Conservation (phyloP, 2,888 invertebrate genomes). For the Ichneumoninae sp. region DNA sequence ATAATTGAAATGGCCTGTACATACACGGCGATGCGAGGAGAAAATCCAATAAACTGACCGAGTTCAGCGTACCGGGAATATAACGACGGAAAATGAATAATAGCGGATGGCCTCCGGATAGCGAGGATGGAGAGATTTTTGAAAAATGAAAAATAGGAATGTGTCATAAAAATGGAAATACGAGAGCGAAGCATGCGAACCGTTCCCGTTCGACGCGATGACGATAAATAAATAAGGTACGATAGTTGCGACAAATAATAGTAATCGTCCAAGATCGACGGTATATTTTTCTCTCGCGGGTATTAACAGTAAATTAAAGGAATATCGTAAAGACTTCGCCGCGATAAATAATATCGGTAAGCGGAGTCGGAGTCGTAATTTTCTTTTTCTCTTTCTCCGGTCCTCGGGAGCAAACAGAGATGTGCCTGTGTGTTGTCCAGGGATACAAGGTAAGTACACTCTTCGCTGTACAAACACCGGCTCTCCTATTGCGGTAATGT, state of each 20-base stretch:
- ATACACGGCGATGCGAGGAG: conserved; percentile 3
- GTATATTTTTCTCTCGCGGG: background rate
- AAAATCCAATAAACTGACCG: conserved; percentile 36
- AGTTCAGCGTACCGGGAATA: background rate
- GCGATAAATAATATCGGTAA: conserved; percentile 1
- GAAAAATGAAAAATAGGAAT: background rate
- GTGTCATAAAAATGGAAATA: conserved; percentile 16
- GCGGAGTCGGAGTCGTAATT: background rate
- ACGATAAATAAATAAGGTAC: background rate
- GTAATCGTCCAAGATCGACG: background rate
- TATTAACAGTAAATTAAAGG: background rate
- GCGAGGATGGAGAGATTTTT: background rate
- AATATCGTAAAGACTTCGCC: background rate
- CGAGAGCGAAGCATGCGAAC: background rate
- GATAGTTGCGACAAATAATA: conserved; percentile 4
- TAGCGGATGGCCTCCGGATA: background rate
- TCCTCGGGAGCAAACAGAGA: conserved; percentile 1
- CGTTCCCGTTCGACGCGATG: background rate
- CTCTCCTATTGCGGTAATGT: background rate
- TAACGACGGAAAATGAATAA: conserved; percentile 23
- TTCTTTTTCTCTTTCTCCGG: conserved; percentile 9
- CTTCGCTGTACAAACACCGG: background rate
- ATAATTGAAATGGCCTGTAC: conserved; percentile 15
- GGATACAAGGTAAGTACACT: background rate
- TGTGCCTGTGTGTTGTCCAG: background rate